These are phyloP conservation scores for Aphelinus certus DNA, from an alignment of 1,140 invertebrate species.

Conservation along the genomic window DNA sequence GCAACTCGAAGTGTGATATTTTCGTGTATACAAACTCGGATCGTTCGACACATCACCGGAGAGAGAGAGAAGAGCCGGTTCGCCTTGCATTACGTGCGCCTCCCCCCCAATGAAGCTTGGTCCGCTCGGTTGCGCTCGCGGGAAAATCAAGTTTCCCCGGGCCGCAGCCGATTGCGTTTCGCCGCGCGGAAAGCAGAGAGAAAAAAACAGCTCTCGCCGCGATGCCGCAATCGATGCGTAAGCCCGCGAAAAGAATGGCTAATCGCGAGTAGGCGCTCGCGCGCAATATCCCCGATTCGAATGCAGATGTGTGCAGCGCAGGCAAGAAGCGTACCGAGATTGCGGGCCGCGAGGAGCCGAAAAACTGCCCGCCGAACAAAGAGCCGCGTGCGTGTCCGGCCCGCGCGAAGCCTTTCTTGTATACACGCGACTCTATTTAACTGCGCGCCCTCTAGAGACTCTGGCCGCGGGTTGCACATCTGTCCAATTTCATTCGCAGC, in stretches of 20 bases:
- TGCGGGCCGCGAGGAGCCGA: no score
- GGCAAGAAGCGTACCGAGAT: no score
- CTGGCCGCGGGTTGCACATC: neutral
- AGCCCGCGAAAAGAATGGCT: conserved; percentile 36
- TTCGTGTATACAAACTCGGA: no score
- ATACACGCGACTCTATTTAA: neutral
- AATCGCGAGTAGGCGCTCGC: neutral
- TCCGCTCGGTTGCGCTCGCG: conserved; percentile 19
- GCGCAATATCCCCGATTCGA: no score
- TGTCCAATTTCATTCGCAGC: no score
- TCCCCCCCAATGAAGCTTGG: no score
- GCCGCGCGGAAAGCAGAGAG: conserved; percentile 41
- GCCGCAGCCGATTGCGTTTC: conserved; percentile 42
- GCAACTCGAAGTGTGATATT: no score
- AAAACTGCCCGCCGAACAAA: no score
- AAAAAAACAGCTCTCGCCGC: conserved; percentile 43
- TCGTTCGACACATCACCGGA: no score
- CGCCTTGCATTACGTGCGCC: no score
- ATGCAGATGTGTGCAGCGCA: neutral
- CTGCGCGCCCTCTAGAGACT: neutral
- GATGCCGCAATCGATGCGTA: conserved; percentile 42
- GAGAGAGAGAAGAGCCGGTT: no score
- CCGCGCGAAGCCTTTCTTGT: neutral
- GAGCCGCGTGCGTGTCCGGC: neutral
- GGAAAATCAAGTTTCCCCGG: conserved; percentile 49